Evolutionary conservation across 1,140 invertebrate genomes (phyloP).

Genomic region (Microplitis mediator): DNA sequence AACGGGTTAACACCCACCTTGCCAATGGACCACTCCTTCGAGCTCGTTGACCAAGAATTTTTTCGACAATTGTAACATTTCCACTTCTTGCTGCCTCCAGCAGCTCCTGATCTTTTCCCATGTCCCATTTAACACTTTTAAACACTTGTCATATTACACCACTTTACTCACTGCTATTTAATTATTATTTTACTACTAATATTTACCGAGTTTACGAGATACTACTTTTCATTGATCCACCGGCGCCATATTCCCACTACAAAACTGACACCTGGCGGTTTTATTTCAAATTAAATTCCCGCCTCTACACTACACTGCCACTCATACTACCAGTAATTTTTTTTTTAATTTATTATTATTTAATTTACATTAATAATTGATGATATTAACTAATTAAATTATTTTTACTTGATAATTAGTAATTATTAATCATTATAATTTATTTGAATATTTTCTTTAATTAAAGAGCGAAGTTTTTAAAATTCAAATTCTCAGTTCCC

Average conservation of each 20-base stretch:
- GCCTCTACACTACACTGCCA: too few relatives aligned
- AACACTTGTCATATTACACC: slow-evolving; percentile 46
- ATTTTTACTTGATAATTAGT: too few relatives aligned
- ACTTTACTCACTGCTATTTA: slow-evolving; percentile 60
- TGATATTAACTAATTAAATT: too few relatives aligned
- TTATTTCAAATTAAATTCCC: slow-evolving; percentile 27
- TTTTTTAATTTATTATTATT: not conserved
- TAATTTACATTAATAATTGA: too few relatives aligned
- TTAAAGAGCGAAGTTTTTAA: not conserved
- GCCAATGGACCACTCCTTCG: slow-evolving; percentile 91
- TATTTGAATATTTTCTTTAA: too few relatives aligned
- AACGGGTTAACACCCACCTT: slow-evolving; percentile 72
- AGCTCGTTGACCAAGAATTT: slow-evolving; percentile 85
- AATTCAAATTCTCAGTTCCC: too few relatives aligned
- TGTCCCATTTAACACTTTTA: slow-evolving; percentile 69
- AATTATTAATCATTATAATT: too few relatives aligned
- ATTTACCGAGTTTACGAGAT: slow-evolving; percentile 63
- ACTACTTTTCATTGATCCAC: slow-evolving; percentile 68
- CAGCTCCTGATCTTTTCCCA: slow-evolving; percentile 96
- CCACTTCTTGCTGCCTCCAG: slow-evolving; percentile 93
- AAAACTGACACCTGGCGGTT: slow-evolving; percentile 61
- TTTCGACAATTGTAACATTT: slow-evolving; percentile 86
- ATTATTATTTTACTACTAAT: slow-evolving; percentile 68
- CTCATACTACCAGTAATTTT: too few relatives aligned
- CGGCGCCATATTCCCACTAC: slow-evolving; percentile 70